A percentile compares a stretch with the other conserved stretches of the same genome.
Evolutionary conservation across 2,888 invertebrate genomes (phyloP).

Genomic region (Chydorus sphaericus): DNA sequence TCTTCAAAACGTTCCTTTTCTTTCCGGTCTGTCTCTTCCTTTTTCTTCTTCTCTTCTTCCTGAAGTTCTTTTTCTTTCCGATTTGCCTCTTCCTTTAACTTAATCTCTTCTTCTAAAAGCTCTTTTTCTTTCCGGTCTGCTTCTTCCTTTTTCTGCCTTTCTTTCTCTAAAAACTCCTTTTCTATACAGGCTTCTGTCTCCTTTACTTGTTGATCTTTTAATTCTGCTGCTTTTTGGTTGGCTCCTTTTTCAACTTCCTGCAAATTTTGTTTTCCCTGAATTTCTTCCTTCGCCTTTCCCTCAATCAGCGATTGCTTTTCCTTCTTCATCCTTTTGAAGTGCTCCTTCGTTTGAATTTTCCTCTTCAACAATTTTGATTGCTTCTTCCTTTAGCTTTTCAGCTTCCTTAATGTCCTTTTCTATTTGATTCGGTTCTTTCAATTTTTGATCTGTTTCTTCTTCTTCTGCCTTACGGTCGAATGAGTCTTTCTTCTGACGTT

Average conservation of each 20-base stretch:
- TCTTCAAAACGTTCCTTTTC: constrained; percentile 18
- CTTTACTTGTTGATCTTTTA: constrained; percentile 18
- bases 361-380: constrained; percentile 16
- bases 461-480: too few relatives aligned
- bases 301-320: constrained; percentile 18
- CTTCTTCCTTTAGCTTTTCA: constrained; percentile 8
- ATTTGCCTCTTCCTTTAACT: constrained; percentile 14
- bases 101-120: neutral
- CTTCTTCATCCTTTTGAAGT: constrained; percentile 16
- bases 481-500: neutral
- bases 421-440: constrained; percentile 7
- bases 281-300: constrained; percentile 15
- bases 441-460: neutral
- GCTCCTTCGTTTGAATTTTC: constrained; percentile 19
- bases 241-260: too few relatives aligned
- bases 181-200: constrained; percentile 16
- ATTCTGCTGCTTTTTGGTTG: constrained; percentile 18
- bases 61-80: neutral
- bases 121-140: neutral
- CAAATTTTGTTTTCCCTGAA: constrained; percentile 16
- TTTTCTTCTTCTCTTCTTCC: constrained; percentile 16
- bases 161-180: constrained; percentile 19
- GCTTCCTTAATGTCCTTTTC: too few relatives aligned
- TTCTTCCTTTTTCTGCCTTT: constrained; percentile 24
- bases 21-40: constrained; percentile 18